Base-by-base conservation (phyloP, 2,888 invertebrate species). In the Pyralis farinalis region DNA sequence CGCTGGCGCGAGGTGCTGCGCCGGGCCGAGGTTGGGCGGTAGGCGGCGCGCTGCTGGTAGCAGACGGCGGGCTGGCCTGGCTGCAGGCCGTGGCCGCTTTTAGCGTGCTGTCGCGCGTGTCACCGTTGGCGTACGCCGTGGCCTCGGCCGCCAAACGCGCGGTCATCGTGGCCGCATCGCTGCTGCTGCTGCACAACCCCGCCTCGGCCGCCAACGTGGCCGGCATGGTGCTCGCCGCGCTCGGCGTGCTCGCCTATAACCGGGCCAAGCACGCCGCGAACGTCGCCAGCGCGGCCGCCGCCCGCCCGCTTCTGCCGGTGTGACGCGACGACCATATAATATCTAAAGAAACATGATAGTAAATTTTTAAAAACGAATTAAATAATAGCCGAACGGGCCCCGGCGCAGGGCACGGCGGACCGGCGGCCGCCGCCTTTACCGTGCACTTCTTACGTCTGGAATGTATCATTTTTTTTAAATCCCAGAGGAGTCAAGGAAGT, bases 41-140 rank as follows among this genome's bases (percentile, higher is more conserved):
- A 22, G 51, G 52, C 37, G 58, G 43, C 28, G 52, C 60, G 52
- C 64, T 82, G 66, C 68, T 83, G 58, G 75, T 63, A 31, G 71
- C 70, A 25, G 98, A 98, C 80, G 98, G 98, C 9, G 88, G 95
- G 40, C 91, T 98, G 52, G 97, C 96, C 70, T 98, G 98, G 95
- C 86, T 97, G 55, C 98, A 98, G 84, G 99, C 98, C 37, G 94
- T 98, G 61, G 93, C 97, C 38, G 98, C 98, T 0, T 98, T 98
- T 86, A 96, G 96, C 56, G 95, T 98, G 40, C 91, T 99, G 55
- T 96, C 96, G 39, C 86, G 95, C 51, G 96, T 98, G 28, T 94
- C 97, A n/a, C 97, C 98, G 29, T 90, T 98, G 22, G 96, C 97
- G 0, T 98, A 98, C 82, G 97, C 98, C 0, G 98, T 98, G 42